Evolutionary conservation across 1,140 invertebrate genomes (phyloP), one percentile per base, ranked within the genome.

Genomic region (Palaemon carinicauda): DNA sequence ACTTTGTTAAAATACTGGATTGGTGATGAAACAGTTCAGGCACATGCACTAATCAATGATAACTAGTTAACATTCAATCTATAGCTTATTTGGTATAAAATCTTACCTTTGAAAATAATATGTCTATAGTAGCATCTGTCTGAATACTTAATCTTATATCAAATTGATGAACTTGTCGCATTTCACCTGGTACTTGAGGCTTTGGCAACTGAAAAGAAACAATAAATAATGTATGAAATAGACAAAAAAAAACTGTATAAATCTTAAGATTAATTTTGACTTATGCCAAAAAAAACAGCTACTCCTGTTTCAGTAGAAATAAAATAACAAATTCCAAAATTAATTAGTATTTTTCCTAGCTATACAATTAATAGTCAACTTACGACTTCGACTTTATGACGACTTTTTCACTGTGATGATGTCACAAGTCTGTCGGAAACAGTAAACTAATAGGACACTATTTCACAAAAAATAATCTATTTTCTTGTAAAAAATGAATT

Each of bases 81-180:
- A 24, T 14, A 27, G 17, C n/a, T 27, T 24, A 4, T 7, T 7
- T 29, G 24, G 21, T 12, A 17, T 21, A 51, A 69, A 74, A 24
- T 60, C 31, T n/a, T 97, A 97, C 90, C 92, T 98, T 98, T 9
- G 97, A 97, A 91, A 99, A 99, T 3, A 99, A 93, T 90, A 99
- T 96, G 91, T 99, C 98, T 79, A 99, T 96, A 1, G 97, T 98
- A 0, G 97, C 96, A 91, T 98, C 96, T 90, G 96, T 95, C 14
- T 98, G 92, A 27, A 97, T 97, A 71, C 96, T 97, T 54, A 99
- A 92, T 82, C 97, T 94, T 71, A 99, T 95, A 91, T 98, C 97
- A 92, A 99, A 98, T 5, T 96, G 95, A 90, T 98, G 96, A 90
- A 96, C 97, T 90, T 95, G 94, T 89, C 98, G 92, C 91, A 95